Percentiles rank a stretch among this genome's conserved stretches.
phyloP scores from a whole-genome alignment of 2,797 vertebrate genomes.

The Chrysocyon brachyurus region DNA sequence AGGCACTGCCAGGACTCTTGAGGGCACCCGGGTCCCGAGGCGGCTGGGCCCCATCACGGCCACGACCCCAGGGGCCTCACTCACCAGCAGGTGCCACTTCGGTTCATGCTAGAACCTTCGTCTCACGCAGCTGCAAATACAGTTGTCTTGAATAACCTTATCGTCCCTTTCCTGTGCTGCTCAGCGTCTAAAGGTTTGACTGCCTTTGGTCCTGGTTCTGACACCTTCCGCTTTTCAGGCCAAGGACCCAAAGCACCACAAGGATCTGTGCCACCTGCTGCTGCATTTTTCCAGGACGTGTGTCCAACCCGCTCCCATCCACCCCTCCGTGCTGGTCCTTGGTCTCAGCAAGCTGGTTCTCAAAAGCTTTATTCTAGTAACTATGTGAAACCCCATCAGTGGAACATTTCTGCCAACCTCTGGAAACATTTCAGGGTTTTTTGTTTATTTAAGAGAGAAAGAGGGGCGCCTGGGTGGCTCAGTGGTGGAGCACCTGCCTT shows the following conservation, averaged over 20 bases:
- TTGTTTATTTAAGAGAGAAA: background rate
- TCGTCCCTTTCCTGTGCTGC: background rate
- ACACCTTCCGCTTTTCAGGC: background rate
- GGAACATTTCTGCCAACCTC: background rate
- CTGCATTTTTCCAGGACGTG: background rate
- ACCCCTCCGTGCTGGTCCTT: background rate
- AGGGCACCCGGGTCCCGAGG: background rate
- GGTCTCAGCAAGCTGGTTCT: background rate
- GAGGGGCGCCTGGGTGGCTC: background rate
- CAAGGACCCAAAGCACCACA: background rate
- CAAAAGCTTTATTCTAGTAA: background rate
- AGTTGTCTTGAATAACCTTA: background rate
- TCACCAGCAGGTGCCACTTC: background rate
- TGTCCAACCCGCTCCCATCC: background rate
- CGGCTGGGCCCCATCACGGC: accelerated
- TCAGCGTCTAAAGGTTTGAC: background rate
- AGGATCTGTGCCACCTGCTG: background rate
- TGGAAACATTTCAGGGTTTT: background rate
- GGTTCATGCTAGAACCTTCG: background rate
- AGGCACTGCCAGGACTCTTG: background rate
- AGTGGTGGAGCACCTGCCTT: no score
- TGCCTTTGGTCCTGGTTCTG: background rate
- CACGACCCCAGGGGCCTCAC: background rate
- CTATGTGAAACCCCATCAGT: background rate
- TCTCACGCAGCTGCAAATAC: background rate